A percentile compares a stretch with the other conserved stretches of the same genome.
Evolutionary conservation across 1,140 invertebrate species (phyloP).

Genomic region (Pseudomyrmex cubaensis): DNA sequence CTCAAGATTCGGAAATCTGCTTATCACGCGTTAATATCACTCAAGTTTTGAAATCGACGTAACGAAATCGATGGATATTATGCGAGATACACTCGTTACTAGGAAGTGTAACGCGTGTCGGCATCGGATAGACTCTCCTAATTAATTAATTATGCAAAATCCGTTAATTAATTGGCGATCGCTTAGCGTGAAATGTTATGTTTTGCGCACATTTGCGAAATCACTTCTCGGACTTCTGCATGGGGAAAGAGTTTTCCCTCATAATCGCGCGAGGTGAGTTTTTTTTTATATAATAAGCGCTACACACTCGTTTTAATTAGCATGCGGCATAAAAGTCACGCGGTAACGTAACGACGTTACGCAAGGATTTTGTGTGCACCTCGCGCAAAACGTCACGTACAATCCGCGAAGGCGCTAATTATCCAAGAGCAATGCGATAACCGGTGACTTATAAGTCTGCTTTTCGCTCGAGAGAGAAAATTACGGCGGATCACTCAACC

Average conservation of each 20-base stretch:
- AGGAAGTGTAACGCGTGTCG: constrained; percentile 48
- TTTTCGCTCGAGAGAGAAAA: constrained; percentile 16
- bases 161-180: constrained; percentile 45
- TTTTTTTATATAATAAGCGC: constrained; percentile 40
- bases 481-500: background rate
- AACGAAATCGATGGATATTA: constrained; percentile 59
- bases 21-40: constrained; percentile 48
- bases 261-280: constrained; percentile 13
- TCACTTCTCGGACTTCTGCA: constrained; percentile 23
- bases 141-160: constrained; percentile 61
- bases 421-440: constrained; percentile 54
- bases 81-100: constrained; percentile 37
- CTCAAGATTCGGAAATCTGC: constrained; percentile 22
- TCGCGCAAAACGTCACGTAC: constrained; percentile 40
- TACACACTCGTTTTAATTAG: constrained; percentile 60
- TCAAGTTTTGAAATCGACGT: constrained; percentile 26
- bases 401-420: constrained; percentile 66
- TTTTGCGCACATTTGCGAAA: constrained; percentile 48
- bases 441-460: constrained; percentile 14
- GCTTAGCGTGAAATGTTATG: constrained; percentile 57
- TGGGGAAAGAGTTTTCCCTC: constrained; percentile 1
- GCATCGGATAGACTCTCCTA: constrained; percentile 29
- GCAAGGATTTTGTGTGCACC: constrained; percentile 57
- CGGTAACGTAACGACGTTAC: constrained; percentile 62
- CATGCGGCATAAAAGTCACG: constrained; percentile 58